phyloP scores from a whole-genome alignment of 1,140 invertebrate genomes.

The Phymastichus coffea region DNA sequence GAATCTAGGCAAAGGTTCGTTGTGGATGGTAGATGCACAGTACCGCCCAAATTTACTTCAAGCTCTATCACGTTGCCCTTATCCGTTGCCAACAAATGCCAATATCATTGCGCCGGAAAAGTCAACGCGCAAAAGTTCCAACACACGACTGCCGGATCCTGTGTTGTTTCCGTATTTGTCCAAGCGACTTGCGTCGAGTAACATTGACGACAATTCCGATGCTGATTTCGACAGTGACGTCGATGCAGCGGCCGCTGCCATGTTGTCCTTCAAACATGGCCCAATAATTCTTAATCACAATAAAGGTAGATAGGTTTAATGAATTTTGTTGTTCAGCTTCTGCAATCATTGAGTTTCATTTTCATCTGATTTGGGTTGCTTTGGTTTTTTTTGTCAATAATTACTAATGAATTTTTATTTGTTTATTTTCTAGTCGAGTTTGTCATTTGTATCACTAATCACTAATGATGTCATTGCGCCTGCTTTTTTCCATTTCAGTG shows the following conservation, averaged over 20 bases:
- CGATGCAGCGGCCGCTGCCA: constrained; percentile 76
- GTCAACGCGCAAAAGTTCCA: constrained; percentile 14
- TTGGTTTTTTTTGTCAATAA: constrained; percentile 8
- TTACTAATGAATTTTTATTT: constrained; percentile 30
- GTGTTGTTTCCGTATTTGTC: constrained; percentile 78
- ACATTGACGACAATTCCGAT: constrained; percentile 49
- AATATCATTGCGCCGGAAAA: constrained; percentile 42
- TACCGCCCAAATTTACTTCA: constrained; percentile 83
- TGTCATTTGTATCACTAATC: no score
- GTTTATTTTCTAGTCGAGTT: constrained; percentile 14
- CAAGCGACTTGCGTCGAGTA: constrained; percentile 64
- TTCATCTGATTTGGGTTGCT: no score
- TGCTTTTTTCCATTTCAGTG: no score
- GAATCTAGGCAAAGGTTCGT: constrained; percentile 90
- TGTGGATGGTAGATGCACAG: constrained; percentile 92
- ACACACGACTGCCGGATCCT: constrained; percentile 64
- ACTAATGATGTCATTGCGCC: no score
- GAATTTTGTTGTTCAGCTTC: no score
- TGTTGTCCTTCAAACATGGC: constrained; percentile 78
- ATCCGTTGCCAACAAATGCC: constrained; percentile 67
- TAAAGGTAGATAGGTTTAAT: constrained; percentile 47
- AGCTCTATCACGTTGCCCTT: constrained; percentile 79
- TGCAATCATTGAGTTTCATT: no score
- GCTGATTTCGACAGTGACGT: constrained; percentile 66
- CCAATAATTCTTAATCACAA: constrained; percentile 57